Base-by-base conservation (phyloP, 1,140 invertebrate species). In the Propsilocerus akamusi region DNA sequence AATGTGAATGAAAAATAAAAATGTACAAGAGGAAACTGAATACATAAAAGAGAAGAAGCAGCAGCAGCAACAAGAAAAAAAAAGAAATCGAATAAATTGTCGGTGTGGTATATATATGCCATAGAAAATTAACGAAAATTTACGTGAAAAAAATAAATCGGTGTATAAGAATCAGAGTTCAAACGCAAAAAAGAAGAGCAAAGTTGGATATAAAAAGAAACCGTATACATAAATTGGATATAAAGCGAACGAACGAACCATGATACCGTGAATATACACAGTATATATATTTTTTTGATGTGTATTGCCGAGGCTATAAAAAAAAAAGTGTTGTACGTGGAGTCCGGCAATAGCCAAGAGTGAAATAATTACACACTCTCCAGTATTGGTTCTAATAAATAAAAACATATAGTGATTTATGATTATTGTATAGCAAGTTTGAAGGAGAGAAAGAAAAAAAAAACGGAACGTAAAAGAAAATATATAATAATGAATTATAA, bases 41-140 rank as follows among this genome's bases (percentile, higher is more conserved):
- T 41, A 41, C 22, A 41, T 20, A 17, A 41, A 41, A 41, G n/a
- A n/a, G n/a, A n/a, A n/a, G n/a, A n/a, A n/a, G n/a, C n/a, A n/a
- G n/a, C n/a, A n/a, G n/a, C n/a, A n/a, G n/a, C n/a, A n/a, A 41
- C 34, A 41, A 41, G 5, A 41, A 41, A 17, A 41, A 41, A 41
- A 17, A 41, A n/a, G n/a, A n/a, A n/a, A n/a, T n/a, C n/a, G n/a
- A n/a, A n/a, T n/a, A n/a, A n/a, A n/a, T n/a, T n/a, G n/a, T n/a
- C n/a, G n/a, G n/a, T n/a, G n/a, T n/a, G n/a, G n/a, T n/a, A n/a
- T n/a, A n/a, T n/a, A n/a, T n/a, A n/a, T n/a, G 34, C n/a, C n/a
- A 30, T 30, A 41, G 34, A 41, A 41, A 41, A 41, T 41, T 41
- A 41, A 41, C 34, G 14, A 41, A 41, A 41, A 41, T 41, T 6